Conservation (phyloP, 2,113 vertebrate genomes). For the Ptilorrhoa leucosticta region DNA sequence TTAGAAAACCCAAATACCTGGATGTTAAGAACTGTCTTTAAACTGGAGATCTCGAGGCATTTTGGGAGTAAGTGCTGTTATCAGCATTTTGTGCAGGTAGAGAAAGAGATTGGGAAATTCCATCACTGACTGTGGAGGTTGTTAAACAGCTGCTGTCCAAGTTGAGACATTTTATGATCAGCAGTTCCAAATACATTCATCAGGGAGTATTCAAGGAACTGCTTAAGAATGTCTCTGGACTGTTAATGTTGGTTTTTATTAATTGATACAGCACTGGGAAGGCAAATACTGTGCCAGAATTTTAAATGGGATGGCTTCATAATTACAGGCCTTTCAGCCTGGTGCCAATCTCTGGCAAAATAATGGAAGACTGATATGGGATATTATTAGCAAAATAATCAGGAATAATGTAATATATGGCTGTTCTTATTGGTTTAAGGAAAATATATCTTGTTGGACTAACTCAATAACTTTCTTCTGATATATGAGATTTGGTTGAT, state of each 20-base stretch:
- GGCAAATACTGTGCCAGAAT: slow-evolving; percentile 41
- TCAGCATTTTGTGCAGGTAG: not conserved
- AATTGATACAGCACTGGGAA: slow-evolving; percentile 24
- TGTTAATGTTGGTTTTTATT: slow-evolving; percentile 53
- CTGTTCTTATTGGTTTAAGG: slow-evolving; percentile 29
- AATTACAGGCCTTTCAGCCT: slow-evolving; percentile 33
- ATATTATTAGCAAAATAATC: slow-evolving; percentile 51
- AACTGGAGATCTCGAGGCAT: not conserved
- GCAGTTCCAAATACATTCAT: slow-evolving; percentile 7
- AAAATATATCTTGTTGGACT: slow-evolving; percentile 25
- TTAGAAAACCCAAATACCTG: not conserved
- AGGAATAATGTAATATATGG: slow-evolving; percentile 47
- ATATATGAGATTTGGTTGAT: not conserved
- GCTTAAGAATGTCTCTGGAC: not conserved
- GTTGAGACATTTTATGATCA: slow-evolving; percentile 8
- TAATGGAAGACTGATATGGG: slow-evolving; percentile 5
- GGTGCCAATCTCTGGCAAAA: slow-evolving; percentile 39
- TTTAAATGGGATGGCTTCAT: slow-evolving; percentile 34
- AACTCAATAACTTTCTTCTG: slow-evolving; percentile 10
- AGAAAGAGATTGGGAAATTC: not conserved
- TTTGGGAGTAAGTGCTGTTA: not conserved
- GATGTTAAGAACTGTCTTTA: not conserved
- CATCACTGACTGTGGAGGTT: not conserved
- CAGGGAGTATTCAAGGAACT: slow-evolving; percentile 37
- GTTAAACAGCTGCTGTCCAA: not conserved